Base-by-base conservation (phyloP, 2,888 invertebrate genomes). In the Trichacis sp. region DNA sequence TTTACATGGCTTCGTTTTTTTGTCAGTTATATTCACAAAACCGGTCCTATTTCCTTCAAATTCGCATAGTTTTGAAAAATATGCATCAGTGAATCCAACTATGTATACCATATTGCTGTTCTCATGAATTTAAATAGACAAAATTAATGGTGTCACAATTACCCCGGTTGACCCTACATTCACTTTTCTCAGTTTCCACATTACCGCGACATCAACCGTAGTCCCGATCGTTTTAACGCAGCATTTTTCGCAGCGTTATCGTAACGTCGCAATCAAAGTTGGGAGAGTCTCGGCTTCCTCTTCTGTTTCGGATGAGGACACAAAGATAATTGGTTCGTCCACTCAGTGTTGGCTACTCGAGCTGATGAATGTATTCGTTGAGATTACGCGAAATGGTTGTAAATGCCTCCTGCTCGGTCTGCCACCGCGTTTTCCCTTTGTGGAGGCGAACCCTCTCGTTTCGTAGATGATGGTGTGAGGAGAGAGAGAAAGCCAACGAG, bases 341-440 rank as follows among this genome's bases (percentile, higher is more conserved):
- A 77, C 75, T 78, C 73, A 71, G 70, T 69, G 69, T 54, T 69
- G 65, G 69, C 69, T 59, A 72, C 69, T 69, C 63, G 65, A 66
- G 50, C 65, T 75, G 77, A 80, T 79, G 80, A 78, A 80, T 81
- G 81, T 79, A 79, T 81, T 81, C 77, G 78, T 78, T 76, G 80
- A 82, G 81, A 81, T 82, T 81, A 80, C 81, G 79, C 78, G 75
- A 77, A 81, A 81, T 80, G 77, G 79, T 79, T 80, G 80, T 82
- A 81, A 81, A 81, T 79, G 77, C 75, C 63, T 63, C 58, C 50
- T 62, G 56, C 60, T 64, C 45, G 49, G 60, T 62, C 55, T 36
- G 38, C 54, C 45, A 47, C 60, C 51, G 56, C 58, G 52, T 64
- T 61, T 62, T 62, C 58, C 59, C 68, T 64, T 64, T 64, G 57